Evolutionary conservation across 2,797 vertebrate genomes (phyloP).

Genomic region (Lateolabrax maculatus): DNA sequence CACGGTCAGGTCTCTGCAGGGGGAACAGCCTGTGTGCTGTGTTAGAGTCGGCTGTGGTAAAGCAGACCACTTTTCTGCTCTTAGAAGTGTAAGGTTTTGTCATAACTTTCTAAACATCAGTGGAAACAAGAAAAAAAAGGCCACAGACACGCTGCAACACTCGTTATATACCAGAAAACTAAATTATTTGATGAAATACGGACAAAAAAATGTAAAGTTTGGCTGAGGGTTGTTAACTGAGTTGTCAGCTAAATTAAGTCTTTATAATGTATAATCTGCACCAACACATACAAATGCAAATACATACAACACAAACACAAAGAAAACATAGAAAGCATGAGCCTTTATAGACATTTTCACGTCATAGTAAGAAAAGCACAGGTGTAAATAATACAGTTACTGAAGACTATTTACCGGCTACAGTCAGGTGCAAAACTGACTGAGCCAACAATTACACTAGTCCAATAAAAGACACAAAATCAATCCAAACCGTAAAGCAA

Average conservation of each 20-base stretch:
- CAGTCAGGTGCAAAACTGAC: background rate
- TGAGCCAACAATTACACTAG: background rate
- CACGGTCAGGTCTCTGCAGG: conserved; percentile 42
- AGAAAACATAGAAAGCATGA: background rate
- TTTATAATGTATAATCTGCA: no score
- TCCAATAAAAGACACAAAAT: background rate
- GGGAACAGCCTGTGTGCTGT: background rate
- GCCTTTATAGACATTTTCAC: background rate
- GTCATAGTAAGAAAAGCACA: background rate
- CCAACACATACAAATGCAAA: background rate
- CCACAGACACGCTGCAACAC: background rate
- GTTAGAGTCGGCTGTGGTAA: background rate
- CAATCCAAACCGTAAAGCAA: background rate
- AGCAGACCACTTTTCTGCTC: conserved; percentile 1
- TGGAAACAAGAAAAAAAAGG: background rate
- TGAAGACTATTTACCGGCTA: background rate
- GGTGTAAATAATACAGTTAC: background rate
- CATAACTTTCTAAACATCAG: background rate
- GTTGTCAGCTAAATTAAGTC: background rate
- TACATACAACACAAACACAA: background rate
- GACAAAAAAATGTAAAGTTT: background rate
- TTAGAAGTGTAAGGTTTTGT: background rate
- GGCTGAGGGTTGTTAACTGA: background rate
- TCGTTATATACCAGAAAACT: background rate
- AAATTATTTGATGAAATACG: background rate